These are phyloP conservation scores for Pterobdella sp. DNA, from an alignment of 2,888 invertebrate genomes.

Conservation along the genomic window DNA sequence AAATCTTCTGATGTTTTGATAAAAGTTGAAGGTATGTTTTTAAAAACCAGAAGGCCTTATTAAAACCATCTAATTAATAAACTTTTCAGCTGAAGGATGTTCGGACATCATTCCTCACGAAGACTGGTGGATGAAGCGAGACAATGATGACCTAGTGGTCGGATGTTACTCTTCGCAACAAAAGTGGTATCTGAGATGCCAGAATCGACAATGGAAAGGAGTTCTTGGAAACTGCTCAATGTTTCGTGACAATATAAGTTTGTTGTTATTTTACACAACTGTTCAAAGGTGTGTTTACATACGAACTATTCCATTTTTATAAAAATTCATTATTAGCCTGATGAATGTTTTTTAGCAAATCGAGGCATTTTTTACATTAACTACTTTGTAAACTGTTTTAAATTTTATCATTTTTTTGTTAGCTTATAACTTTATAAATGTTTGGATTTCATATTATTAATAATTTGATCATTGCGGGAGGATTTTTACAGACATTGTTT, in stretches of 20 bases:
- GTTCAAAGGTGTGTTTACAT: no score
- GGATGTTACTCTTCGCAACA: constrained; percentile 32
- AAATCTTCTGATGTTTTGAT: neutral
- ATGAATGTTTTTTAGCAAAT: no score
- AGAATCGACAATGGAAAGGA: constrained; percentile 29
- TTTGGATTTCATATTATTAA: no score
- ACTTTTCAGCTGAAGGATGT: constrained; percentile 33
- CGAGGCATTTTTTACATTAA: no score
- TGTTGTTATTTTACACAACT: no score
- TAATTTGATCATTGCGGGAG: no score
- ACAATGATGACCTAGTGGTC: constrained; percentile 30
- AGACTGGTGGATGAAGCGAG: constrained; percentile 32
- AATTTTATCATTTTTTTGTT: no score
- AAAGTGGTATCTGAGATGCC: constrained; percentile 34
- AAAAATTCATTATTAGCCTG: no score
- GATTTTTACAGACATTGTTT: neutral
- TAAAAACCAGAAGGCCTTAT: no score
- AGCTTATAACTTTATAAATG: no score
- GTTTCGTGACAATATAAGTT: neutral
- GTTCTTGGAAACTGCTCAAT: constrained; percentile 34
- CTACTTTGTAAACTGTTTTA: no score
- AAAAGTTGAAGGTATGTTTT: neutral
- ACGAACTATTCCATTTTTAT: no score
- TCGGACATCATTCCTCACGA: constrained; percentile 33
- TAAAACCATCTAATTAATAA: neutral